Evolutionary conservation across 2,113 vertebrate species (phyloP).

Genomic region (Todiramphus saurophagus): DNA sequence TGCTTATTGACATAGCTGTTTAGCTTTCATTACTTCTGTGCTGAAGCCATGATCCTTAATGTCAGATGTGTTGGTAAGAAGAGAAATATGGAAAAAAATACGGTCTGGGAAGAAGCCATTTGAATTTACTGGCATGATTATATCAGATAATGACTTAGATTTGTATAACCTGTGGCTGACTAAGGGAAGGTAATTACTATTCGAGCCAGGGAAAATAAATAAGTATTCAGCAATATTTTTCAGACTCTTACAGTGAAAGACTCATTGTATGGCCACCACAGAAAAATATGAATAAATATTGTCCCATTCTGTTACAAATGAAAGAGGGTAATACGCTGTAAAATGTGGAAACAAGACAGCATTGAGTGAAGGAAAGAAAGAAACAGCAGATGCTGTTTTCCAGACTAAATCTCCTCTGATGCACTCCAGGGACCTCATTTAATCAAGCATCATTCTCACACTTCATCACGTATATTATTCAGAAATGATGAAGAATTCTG

Average conservation of each 20-base stretch:
- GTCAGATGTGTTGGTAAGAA: background rate
- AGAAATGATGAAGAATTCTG: constrained; percentile 66
- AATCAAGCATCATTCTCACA: constrained; percentile 72
- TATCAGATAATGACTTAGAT: background rate
- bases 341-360: constrained; percentile 8
- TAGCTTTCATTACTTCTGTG: background rate
- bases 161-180: constrained; percentile 3
- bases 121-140: background rate
- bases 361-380: constrained; percentile 32
- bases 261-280: constrained; percentile 6
- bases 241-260: constrained; percentile 16
- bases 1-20: background rate
- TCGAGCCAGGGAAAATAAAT: constrained; percentile 27
- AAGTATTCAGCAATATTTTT: constrained; percentile 37
- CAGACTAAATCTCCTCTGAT: constrained; percentile 61
- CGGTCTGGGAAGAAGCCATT: background rate
- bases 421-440: constrained; percentile 67
- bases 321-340: constrained; percentile 25
- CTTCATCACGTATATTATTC: constrained; percentile 70
- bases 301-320: constrained; percentile 23
- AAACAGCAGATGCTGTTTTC: constrained; percentile 69
- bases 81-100: background rate
- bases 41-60: background rate
- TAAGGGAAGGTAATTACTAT: constrained; percentile 24
- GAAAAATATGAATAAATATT: constrained; percentile 50